Conservation (phyloP, 1,140 invertebrate genomes). For the Procambarus clarkii region DNA sequence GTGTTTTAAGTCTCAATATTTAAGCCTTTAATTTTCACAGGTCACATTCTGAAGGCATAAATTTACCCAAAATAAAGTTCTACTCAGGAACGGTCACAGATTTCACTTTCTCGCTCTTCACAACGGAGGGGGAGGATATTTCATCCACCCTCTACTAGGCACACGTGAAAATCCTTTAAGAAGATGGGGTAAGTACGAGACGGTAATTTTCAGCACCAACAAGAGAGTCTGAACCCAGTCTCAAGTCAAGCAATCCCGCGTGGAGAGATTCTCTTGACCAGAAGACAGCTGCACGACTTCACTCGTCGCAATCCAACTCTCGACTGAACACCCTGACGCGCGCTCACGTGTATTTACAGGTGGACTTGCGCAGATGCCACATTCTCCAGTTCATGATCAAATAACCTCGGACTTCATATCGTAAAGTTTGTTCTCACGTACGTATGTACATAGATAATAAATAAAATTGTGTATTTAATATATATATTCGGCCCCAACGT, state of each 20-base stretch:
- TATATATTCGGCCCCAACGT: too few relatives aligned
- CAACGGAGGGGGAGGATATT: not conserved
- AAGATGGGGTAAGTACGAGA: not conserved
- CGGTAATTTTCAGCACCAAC: not conserved
- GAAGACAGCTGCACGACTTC: not conserved
- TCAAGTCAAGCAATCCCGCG: constrained; percentile 24
- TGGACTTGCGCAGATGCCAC: not conserved
- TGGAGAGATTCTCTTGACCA: constrained; percentile 28
- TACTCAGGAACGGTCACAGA: not conserved
- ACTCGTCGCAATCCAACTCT: constrained; percentile 6
- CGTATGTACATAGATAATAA: too few relatives aligned
- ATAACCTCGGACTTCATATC: too few relatives aligned
- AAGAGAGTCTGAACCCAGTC: not conserved
- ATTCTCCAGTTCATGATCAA: not conserved
- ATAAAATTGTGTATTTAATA: too few relatives aligned
- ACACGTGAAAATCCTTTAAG: not conserved
- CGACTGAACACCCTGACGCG: not conserved
- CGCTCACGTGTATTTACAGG: not conserved
- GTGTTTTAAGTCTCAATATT: too few relatives aligned
- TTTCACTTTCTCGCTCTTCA: not conserved
- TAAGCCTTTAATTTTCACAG: not conserved
- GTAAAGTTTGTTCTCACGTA: too few relatives aligned
- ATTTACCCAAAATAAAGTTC: not conserved
- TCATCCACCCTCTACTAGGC: not conserved
- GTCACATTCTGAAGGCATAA: not conserved